Evolutionary conservation across 2,113 vertebrate species (phyloP), one percentile per base, ranked within the genome.

Genomic region (Sitta europaea): DNA sequence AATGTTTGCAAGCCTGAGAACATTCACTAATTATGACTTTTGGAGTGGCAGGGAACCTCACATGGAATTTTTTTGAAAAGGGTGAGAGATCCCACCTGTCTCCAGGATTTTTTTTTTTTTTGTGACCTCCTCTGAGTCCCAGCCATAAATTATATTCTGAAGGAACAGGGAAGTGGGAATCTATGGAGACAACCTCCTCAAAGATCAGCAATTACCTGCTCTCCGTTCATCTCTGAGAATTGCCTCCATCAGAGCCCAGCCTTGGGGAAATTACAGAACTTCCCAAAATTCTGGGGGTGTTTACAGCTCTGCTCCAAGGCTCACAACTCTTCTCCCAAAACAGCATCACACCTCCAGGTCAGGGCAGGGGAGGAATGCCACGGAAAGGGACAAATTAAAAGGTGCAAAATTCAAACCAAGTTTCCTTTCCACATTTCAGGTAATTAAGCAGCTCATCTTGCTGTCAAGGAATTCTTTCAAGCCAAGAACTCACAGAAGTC

Each of bases 181-280:
- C 90, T 62, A 12, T 2, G 27, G 95, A 95, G 94, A 95, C 62
- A 35, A 58, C 14, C 0, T 92, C 92, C 94, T 96, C 71, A 4
- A 93, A 96, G 90, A 86, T 70, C 71, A 81, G 65, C 92, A 94
- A 65, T 90, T 86, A 93, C 81, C 92, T 81, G 74, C 3, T 67
- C 12, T 5, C 57, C 90, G 84, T 50, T 48, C 25, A 79, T 93
- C 25, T 12, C 36, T 25, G 85, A 92, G 85, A 92, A 79, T 76
- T 94, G 74, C 31, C 74, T 94, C 67, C 78, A 79, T 22, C 78
- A 76, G 57, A 76, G 16, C 57, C 55, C 88, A 79, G 62, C 90
- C 94, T 92, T 2, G 11, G 92, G 95, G 96, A 95, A 94, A 95
- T 95, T 11, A 71, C 20, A 61, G 19, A 20, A 78, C 31, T 57